Base-by-base conservation (phyloP, 2,797 vertebrate genomes). In the Sternarchorhynchus goeldii region DNA sequence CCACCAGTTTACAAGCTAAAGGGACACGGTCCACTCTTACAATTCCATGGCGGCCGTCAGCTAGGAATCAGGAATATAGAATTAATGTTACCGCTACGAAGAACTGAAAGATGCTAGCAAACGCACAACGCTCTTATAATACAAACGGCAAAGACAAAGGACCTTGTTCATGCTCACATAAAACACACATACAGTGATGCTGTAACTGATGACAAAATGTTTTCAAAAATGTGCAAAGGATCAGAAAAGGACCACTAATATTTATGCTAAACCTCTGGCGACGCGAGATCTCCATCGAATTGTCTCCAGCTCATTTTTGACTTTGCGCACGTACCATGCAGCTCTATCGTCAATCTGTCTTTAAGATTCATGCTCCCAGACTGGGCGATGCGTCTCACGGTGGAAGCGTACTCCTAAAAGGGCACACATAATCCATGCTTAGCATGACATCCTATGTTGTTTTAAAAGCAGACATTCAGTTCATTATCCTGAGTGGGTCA, bases 331-430 rank as follows among this genome's bases (percentile, higher is more conserved):
- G 93, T 92, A 99, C 96, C 86, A 1, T 96, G 93, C 70, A 99
- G 84, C 85, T 98, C 95, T 36, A 99, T 94, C 78, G 95, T 98
- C 29, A 99, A 92, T 90, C 96, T 94, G 91, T 98, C 94, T 86
- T 97, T 98, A 82, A 94, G 87, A 87, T 92, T 93, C 88, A 94
- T 93, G 0, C 91, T 95, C 84, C 94, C 90, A 0, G 98, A 97
- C 85, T 94, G 95, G 5, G 96, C 92, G 1, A 96, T 93, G 75
- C 93, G 91, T 81, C 95, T 92, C 10, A 99, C 96, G 0, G 94
- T 95, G 36, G 94, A 95, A 20, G 96, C 97, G 16, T 97, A 95
- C 87, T 99, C 97, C 97, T 99, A 87, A 68, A 70, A 81, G 39
- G 79, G 17, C 56, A 70, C 41, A 6, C 10, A 71, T 3, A 10